A percentile compares a stretch with the other conserved stretches of the same genome.
Conservation (phyloP, 37 sponge, comb jelly and placozoan species). For the Agelas oroides region DNA sequence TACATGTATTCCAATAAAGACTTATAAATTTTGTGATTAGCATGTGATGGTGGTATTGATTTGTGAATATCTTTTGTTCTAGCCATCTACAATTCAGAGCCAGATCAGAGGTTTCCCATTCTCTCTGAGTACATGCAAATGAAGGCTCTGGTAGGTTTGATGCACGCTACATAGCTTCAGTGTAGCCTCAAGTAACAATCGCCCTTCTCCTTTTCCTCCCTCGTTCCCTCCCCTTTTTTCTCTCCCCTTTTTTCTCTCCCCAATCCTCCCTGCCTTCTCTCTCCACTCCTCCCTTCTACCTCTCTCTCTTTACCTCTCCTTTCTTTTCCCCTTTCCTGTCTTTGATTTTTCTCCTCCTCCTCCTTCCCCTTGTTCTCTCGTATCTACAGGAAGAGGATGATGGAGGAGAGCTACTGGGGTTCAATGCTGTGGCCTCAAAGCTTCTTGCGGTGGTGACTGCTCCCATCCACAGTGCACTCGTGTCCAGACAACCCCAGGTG, state of each 20-base stretch:
- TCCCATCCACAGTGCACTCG: conserved; percentile 69
- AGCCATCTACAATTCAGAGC: conserved; percentile 75
- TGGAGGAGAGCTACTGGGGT: conserved; percentile 70
- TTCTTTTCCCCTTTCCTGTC: background rate
- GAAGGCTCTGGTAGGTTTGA: conserved; percentile 63
- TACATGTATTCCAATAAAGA: too few species aligned
- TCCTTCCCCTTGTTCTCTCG: too few species aligned
- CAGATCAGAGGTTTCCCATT: conserved; percentile 58
- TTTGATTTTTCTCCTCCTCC: background rate
- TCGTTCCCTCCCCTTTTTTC: too few species aligned
- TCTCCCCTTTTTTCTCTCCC: background rate
- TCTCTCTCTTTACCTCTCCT: background rate
- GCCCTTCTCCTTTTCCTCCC: background rate
- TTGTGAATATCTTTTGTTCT: too few species aligned
- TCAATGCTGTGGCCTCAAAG: conserved; percentile 80
- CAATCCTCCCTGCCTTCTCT: background rate
- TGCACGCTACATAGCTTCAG: background rate
- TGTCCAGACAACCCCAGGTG: conserved; percentile 39
- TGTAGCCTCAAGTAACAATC: background rate
- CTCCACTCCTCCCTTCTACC: background rate
- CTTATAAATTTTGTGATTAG: background rate
- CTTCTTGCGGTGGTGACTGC: conserved; percentile 81
- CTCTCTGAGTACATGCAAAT: conserved; percentile 75
- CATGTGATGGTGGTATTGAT: background rate
- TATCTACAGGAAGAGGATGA: conserved; percentile 63